These are phyloP conservation scores for Galbula dea DNA, from an alignment of 2,113 vertebrate genomes.

Conservation along the genomic window DNA sequence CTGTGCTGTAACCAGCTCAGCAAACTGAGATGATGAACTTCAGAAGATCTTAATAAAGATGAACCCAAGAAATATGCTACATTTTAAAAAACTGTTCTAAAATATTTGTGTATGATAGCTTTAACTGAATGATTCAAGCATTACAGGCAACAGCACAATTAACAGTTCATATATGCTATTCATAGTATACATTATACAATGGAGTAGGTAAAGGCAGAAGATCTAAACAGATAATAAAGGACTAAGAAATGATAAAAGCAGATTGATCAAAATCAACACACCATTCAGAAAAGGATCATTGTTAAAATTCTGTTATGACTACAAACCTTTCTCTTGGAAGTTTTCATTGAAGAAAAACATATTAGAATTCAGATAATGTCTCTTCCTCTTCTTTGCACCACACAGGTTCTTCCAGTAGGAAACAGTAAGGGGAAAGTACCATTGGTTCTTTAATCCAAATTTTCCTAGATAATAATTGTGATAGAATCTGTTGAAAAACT, in stretches of 20 bases:
- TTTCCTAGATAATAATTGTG: slow-evolving; percentile 41
- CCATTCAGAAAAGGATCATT: background rate
- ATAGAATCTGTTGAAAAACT: background rate
- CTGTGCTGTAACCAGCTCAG: background rate
- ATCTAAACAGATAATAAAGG: background rate
- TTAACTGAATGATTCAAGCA: background rate
- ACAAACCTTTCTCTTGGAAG: slow-evolving; percentile 57
- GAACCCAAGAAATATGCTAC: background rate
- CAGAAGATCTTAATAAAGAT: background rate
- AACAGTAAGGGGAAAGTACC: slow-evolving; percentile 69
- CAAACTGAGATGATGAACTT: background rate
- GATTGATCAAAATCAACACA: background rate
- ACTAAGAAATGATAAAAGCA: background rate
- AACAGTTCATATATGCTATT: background rate
- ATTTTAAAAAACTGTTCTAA: background rate
- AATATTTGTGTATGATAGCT: background rate
- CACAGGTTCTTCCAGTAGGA: slow-evolving; percentile 65
- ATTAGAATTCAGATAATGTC: background rate
- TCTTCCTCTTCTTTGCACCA: background rate
- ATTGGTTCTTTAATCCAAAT: slow-evolving; percentile 41
- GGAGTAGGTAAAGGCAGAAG: background rate
- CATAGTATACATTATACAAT: background rate
- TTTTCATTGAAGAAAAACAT: slow-evolving; percentile 37
- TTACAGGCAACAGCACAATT: background rate
- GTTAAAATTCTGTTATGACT: background rate